phyloP scores from a whole-genome alignment of 2,113 vertebrate genomes.

The Oriolus oriolus region DNA sequence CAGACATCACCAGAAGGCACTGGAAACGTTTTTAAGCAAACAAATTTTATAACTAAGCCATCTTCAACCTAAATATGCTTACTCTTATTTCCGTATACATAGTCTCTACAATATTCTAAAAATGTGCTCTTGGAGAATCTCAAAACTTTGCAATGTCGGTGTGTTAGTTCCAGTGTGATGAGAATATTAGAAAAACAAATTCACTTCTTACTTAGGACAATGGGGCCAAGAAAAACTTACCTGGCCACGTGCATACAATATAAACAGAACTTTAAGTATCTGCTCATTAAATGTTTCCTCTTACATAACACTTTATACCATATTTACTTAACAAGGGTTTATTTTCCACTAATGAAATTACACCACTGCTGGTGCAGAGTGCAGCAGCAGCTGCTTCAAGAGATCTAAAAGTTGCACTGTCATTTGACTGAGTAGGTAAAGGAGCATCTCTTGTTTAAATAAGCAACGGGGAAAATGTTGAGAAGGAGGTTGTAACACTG shows the following conservation, averaged over 20 bases:
- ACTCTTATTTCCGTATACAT: not conserved
- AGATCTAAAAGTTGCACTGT: not conserved
- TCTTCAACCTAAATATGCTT: not conserved
- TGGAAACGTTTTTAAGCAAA: not conserved
- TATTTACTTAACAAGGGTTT: not conserved
- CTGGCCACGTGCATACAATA: not conserved
- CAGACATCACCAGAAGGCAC: not conserved
- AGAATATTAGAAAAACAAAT: not conserved
- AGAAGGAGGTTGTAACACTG: not conserved
- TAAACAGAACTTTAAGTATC: not conserved
- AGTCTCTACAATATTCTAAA: not conserved
- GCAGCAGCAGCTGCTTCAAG: not conserved
- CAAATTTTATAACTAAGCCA: not conserved
- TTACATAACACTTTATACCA: not conserved
- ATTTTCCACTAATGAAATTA: not conserved
- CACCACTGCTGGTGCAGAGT: not conserved
- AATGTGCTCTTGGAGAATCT: not conserved
- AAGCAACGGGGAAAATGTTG: not conserved
- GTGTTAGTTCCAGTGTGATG: not conserved
- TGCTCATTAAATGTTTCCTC: not conserved
- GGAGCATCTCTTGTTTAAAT: not conserved
- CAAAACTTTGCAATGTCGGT: not conserved
- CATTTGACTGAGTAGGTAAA: not conserved
- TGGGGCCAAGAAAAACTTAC: not conserved
- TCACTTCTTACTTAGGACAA: not conserved